phyloP scores from a whole-genome alignment of 2,888 invertebrate genomes.

The Hyalella azteca region DNA sequence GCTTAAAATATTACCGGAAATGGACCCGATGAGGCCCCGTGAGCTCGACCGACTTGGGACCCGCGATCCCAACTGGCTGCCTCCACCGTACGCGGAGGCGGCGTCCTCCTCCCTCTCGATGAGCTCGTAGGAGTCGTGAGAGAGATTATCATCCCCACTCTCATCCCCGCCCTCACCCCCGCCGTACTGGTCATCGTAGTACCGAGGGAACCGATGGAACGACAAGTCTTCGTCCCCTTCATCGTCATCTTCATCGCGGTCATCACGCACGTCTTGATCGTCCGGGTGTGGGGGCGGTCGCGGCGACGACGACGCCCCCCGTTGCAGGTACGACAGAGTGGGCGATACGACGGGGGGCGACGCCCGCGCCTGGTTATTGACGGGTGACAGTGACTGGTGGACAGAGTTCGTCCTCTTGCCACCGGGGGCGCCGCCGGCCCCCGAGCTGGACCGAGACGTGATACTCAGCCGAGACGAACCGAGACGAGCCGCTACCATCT shows the following conservation, averaged over 20 bases:
- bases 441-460: slow-evolving; percentile 50
- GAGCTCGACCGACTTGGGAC: slow-evolving; percentile 46
- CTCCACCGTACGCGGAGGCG: slow-evolving; percentile 38
- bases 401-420: slow-evolving; percentile 45
- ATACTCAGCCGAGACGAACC: slow-evolving; percentile 38
- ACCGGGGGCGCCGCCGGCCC: too few relatives aligned
- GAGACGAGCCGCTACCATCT: background rate
- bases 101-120: slow-evolving; percentile 57
- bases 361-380: slow-evolving; percentile 13
- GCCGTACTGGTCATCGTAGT: slow-evolving; percentile 46
- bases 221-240: slow-evolving; percentile 29
- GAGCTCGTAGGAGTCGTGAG: slow-evolving; percentile 59
- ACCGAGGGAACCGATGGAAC: slow-evolving; percentile 34
- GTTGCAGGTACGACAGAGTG: background rate
- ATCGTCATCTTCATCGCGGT: background rate
- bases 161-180: slow-evolving; percentile 52
- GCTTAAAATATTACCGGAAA: slow-evolving; percentile 29
- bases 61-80: slow-evolving; percentile 39
- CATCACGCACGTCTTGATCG: background rate
- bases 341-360: background rate
- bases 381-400: slow-evolving; percentile 22
- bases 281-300: slow-evolving; percentile 31
- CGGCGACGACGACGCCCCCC: slow-evolving; percentile 27
- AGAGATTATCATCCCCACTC: slow-evolving; percentile 57
- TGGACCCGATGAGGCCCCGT: slow-evolving; percentile 43